Evolutionary conservation across 2,113 vertebrate species (phyloP), one percentile per base, ranked within the genome.

Genomic region (Thalassoma bifasciatum): DNA sequence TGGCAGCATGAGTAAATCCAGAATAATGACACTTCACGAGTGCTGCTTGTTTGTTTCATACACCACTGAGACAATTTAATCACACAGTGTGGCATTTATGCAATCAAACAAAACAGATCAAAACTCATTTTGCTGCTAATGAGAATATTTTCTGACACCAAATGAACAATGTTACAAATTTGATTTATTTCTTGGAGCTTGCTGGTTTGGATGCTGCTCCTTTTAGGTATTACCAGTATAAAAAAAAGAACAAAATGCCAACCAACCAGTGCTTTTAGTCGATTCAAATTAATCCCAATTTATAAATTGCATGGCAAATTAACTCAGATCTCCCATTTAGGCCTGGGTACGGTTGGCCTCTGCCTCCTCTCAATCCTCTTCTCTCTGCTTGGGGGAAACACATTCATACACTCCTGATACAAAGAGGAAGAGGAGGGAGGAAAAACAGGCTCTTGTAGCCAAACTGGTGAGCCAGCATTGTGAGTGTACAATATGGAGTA

Each of bases 381-480:
- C 62, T 69, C 46, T 62, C 52, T 71, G 78, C 80, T 81, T 6
- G 2, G 60, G 73, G 76, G 82, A 88, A 47, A 65, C 50, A 77
- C 63, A 86, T 84, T 83, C 63, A 84, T 71, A 81, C 79, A 40
- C 68, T 65, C 19, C 49, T 26, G 60, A 77, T 82, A 80, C 26
- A 71, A 71, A 81, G 61, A 79, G 34, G 17, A 79, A 63, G 63
- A 53, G 64, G 42, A 66, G 53, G 75, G 52, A 61, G 46, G 66
- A 50, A 72, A 81, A 82, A 80, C 66, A 49, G 63, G 52, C 50
- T 67, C 72, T 86, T 80, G 83, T 77, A 86, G 92, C 91, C 92
- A 92, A 92, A 91, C 76, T 86, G 86, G 84, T 69, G 81, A 89
- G 89, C 85, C 83, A 90, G 86, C 87, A 92, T 91, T 92, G 91